phyloP scores from a whole-genome alignment of 2,113 vertebrate genomes.

The Cynoglossus semilaevis region DNA sequence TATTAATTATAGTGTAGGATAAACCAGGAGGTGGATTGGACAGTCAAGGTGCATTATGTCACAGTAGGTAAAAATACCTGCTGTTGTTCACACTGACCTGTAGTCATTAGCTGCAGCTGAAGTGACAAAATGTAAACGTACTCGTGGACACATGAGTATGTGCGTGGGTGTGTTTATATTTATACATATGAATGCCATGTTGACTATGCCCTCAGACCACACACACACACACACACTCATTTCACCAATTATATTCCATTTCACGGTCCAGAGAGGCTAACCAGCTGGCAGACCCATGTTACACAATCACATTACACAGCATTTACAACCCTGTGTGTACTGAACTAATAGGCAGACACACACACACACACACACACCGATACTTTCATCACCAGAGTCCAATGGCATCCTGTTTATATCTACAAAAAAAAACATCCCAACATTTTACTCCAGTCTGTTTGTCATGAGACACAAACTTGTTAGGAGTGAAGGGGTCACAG shows the following conservation, averaged over 20 bases:
- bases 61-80: no score
- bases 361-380: neutral
- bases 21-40: no score
- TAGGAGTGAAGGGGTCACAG: no score
- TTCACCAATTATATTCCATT: slow-evolving; percentile 62
- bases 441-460: slow-evolving; percentile 14
- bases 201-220: slow-evolving; percentile 49
- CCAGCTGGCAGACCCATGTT: slow-evolving; percentile 45
- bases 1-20: no score
- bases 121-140: no score
- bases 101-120: no score
- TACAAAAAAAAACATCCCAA: slow-evolving; percentile 32
- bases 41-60: no score
- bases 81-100: no score
- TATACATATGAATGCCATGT: slow-evolving; percentile 38
- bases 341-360: slow-evolving; percentile 24
- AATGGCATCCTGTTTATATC: neutral
- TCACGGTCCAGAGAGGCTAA: slow-evolving; percentile 53
- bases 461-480: no score
- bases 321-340: slow-evolving; percentile 45
- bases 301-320: slow-evolving; percentile 60
- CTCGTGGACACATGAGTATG: no score
- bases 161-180: neutral
- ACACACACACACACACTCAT: slow-evolving; percentile 24
- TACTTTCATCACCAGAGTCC: neutral